Conservation (phyloP, 2,888 invertebrate species). For the Amphipyra berbera region DNA sequence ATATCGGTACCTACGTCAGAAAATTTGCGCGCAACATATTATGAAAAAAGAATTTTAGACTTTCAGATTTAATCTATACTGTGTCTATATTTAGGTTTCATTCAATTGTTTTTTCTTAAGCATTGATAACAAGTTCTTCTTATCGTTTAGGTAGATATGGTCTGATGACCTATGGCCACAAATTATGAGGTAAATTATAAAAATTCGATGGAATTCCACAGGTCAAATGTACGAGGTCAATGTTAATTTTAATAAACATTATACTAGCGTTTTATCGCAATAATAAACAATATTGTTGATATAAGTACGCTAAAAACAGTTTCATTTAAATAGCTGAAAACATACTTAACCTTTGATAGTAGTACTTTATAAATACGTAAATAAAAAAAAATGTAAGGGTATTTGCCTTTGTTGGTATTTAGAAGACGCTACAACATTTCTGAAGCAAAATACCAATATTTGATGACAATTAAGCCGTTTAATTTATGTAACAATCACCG, state of each 20-base stretch:
- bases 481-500: slow-evolving; percentile 63
- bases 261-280: slow-evolving; percentile 9
- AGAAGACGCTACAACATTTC: slow-evolving; percentile 30
- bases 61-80: too few species aligned
- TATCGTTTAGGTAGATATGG: neutral
- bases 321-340: slow-evolving; percentile 23
- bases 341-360: slow-evolving; percentile 24
- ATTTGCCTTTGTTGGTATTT: slow-evolving; percentile 30
- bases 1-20: neutral
- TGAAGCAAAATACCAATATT: slow-evolving; percentile 44
- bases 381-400: neutral
- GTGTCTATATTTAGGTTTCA: neutral
- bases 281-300: slow-evolving; percentile 11
- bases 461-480: slow-evolving; percentile 43
- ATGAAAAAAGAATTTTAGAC: too few species aligned
- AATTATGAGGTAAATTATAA: slow-evolving; percentile 12
- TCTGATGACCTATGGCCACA: slow-evolving; percentile 22
- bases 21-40: neutral
- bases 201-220: slow-evolving; percentile 13
- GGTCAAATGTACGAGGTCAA: slow-evolving; percentile 26
- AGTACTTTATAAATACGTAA: slow-evolving; percentile 29
- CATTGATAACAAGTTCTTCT: neutral
- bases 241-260: slow-evolving; percentile 34
- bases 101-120: neutral
- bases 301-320: slow-evolving; percentile 5